A percentile compares a stretch with the other conserved stretches of the same genome.
Evolutionary conservation across 2,888 invertebrate genomes (phyloP).

Genomic region (Tipula confusa): DNA sequence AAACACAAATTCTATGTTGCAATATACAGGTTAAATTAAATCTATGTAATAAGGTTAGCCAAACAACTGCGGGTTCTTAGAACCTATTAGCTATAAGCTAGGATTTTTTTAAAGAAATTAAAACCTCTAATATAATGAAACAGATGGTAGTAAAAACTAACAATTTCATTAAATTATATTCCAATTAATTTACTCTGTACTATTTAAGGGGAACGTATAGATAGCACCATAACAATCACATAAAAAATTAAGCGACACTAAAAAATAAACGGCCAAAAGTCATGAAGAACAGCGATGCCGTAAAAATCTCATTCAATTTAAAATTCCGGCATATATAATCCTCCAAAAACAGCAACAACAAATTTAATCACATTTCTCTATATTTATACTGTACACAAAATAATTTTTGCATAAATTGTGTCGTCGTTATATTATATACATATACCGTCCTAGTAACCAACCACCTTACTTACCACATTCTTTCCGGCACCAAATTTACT

Average conservation of each 20-base stretch:
- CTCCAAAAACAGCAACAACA: background rate
- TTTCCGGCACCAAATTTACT: background rate
- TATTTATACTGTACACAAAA: background rate
- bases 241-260: background rate
- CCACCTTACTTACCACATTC: background rate
- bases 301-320: conserved; percentile 20
- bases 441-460: background rate
- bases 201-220: background rate
- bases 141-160: too few relatives aligned
- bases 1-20: too few relatives aligned
- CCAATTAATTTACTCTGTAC: background rate
- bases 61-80: too few relatives aligned
- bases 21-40: too few relatives aligned
- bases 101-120: too few relatives aligned
- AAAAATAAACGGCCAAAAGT: background rate
- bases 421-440: too few relatives aligned
- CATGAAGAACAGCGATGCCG: background rate
- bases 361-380: background rate
- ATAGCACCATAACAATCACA: background rate
- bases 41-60: too few relatives aligned
- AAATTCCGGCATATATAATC: background rate
- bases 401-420: conserved; percentile 3
- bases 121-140: too few relatives aligned
- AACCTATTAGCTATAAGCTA: too few relatives aligned
- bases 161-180: too few relatives aligned